A percentile compares a stretch with the other conserved stretches of the same genome.
phyloP scores from a whole-genome alignment of 2,888 invertebrate species.

The Adelognathus sp. region DNA sequence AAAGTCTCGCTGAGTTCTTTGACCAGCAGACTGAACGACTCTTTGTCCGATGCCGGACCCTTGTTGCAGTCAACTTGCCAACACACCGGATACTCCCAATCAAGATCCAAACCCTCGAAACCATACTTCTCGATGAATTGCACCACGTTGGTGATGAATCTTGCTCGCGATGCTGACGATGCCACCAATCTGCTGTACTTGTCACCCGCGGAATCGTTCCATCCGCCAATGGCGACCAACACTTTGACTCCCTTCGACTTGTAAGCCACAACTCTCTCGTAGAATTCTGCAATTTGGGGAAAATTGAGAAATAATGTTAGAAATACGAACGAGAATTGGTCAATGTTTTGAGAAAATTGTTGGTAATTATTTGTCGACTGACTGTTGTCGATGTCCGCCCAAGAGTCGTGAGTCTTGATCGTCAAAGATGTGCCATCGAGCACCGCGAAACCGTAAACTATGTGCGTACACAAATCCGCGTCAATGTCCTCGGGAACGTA shows the following conservation, averaged over 20 bases:
- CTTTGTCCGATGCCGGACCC: constrained; percentile 91
- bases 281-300: constrained; percentile 85
- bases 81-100: constrained; percentile 97
- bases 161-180: constrained; percentile 86
- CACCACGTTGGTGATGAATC: constrained; percentile 89
- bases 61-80: constrained; percentile 93
- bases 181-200: constrained; percentile 93
- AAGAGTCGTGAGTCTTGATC: constrained; percentile 93
- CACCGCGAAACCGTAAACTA: constrained; percentile 96
- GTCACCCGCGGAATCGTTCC: constrained; percentile 96
- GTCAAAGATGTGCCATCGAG: constrained; percentile 88
- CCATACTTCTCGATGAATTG: constrained; percentile 90
- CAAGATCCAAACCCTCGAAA: constrained; percentile 95
- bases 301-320: constrained; percentile 5
- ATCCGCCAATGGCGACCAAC: constrained; percentile 94
- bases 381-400: constrained; percentile 95
- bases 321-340: background rate
- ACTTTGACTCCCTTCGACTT: constrained; percentile 90
- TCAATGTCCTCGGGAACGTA: constrained; percentile 92
- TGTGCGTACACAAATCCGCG: constrained; percentile 93
- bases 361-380: constrained; percentile 75
- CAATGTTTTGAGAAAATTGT: background rate
- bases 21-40: constrained; percentile 89
- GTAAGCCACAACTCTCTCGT: constrained; percentile 90
- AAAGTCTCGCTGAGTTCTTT: constrained; percentile 89